Evolutionary conservation across 2,797 vertebrate genomes (phyloP), one percentile per base, ranked within the genome.

Genomic region (Odontamblyopus lacepedii): DNA sequence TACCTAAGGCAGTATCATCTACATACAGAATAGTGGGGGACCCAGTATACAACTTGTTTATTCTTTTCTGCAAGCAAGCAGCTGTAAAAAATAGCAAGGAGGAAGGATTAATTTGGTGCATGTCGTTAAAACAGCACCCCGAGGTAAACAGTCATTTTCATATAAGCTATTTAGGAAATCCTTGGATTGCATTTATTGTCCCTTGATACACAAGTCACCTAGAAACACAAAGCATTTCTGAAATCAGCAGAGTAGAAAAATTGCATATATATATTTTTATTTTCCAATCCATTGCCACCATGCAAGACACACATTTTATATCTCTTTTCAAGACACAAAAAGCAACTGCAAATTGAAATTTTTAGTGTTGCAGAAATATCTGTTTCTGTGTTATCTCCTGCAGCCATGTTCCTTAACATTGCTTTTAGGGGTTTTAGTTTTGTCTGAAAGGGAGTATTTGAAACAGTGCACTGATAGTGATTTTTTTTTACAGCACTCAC

Each of bases 291-390:
- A 91, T 87, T 93, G 82, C 79, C 85, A 84, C 83, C 88, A 81
- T 71, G 81, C 86, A 87, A 89, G 85, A 93, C 85, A 88, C 82
- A 80, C 86, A 91, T 92, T 90, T 92, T 86, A 90, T 90, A 87
- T 91, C 86, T 91, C 85, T 79, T 88, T 84, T 78, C 35, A 80
- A 88, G 89, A 91, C 85, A 90, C 87, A 86, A 87, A 91, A 90
- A 90, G 85, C 82, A 91, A 89, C 83, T 83, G 87, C 87, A 91
- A 93, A 94, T 92, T 91, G 92, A 93, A 94, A 92, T 91, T 75
- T 89, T 89, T 78, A 72, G 73, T 71, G 70, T 87, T 83, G 82
- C 76, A 70, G 85, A 89, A 90, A 91, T 94, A 92, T 93, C 87
- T 90, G 83, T 85, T 83, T 76, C 78, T 68, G 68, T 86, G 84